Percentiles rank a stretch among this genome's conserved stretches.
Conservation (phyloP, 2,797 vertebrate species). For the Pitangus sulphuratus region DNA sequence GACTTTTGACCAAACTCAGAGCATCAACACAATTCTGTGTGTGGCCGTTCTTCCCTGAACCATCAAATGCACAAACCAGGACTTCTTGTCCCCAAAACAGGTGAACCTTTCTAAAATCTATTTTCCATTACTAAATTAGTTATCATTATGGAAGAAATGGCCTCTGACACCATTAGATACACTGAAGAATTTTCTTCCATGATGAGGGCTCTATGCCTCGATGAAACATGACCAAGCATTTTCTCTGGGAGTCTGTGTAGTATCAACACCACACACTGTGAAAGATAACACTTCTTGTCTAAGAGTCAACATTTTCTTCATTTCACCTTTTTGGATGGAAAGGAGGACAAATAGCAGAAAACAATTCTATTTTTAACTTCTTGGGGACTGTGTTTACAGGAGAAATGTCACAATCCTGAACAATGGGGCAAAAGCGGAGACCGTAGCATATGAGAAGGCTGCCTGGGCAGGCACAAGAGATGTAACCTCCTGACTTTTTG, state of each 20-base stretch:
- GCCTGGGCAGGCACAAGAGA: slow-evolving; percentile 1
- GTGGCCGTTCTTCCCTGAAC: neutral
- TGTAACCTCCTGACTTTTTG: slow-evolving; percentile 13
- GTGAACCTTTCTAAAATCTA: neutral
- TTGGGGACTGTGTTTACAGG: neutral
- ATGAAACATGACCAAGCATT: neutral
- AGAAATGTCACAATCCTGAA: slow-evolving; percentile 21
- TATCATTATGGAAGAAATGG: neutral
- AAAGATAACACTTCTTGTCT: neutral
- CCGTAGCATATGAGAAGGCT: neutral
- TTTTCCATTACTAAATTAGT: neutral
- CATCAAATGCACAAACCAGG: neutral
- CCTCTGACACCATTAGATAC: neutral
- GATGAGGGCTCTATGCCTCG: neutral
- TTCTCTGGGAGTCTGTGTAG: neutral
- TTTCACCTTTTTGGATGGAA: neutral
- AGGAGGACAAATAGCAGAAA: neutral
- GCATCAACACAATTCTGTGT: neutral
- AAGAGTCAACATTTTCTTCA: neutral
- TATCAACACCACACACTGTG: neutral
- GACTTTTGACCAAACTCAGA: neutral
- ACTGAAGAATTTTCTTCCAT: neutral
- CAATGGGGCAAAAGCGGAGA: neutral
- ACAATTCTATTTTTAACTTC: slow-evolving; percentile 19
- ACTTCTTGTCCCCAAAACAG: neutral